Conservation (phyloP, 2,888 invertebrate species). For the Rotaria macrura region DNA sequence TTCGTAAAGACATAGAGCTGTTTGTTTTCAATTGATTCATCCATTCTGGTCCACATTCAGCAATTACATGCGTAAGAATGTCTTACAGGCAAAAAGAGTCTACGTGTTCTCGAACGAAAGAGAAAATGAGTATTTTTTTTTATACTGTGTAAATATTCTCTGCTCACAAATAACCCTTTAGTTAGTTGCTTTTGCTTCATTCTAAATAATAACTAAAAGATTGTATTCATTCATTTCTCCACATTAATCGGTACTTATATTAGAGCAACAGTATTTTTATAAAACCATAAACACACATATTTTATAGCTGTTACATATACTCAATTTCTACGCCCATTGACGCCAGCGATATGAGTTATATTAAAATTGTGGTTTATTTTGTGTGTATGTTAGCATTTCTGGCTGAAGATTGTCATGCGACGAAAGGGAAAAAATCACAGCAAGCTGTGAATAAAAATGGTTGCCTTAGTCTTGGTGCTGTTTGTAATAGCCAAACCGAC, state of each 20-base stretch:
- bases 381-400: not conserved
- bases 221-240: not conserved
- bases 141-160: too few relatives aligned
- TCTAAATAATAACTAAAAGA: not conserved
- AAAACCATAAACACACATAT: not conserved
- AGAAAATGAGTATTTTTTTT: too few relatives aligned
- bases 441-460: not conserved
- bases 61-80: too few relatives aligned
- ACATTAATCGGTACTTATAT: not conserved
- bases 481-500: not conserved
- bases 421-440: not conserved
- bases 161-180: too few relatives aligned
- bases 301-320: too few relatives aligned
- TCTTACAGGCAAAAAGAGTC: too few relatives aligned
- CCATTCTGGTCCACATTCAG: too few relatives aligned
- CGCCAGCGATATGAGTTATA: not conserved
- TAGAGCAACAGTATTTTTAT: not conserved
- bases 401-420: not conserved
- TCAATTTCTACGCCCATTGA: not conserved
- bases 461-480: not conserved
- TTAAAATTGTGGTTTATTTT: not conserved
- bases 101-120: too few relatives aligned
- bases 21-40: too few relatives aligned
- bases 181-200: not conserved
- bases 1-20: too few relatives aligned